Percentiles rank a stretch among this genome's conserved stretches.
Conservation (phyloP, 2,113 vertebrate genomes). For the Odontesthes bonariensis region DNA sequence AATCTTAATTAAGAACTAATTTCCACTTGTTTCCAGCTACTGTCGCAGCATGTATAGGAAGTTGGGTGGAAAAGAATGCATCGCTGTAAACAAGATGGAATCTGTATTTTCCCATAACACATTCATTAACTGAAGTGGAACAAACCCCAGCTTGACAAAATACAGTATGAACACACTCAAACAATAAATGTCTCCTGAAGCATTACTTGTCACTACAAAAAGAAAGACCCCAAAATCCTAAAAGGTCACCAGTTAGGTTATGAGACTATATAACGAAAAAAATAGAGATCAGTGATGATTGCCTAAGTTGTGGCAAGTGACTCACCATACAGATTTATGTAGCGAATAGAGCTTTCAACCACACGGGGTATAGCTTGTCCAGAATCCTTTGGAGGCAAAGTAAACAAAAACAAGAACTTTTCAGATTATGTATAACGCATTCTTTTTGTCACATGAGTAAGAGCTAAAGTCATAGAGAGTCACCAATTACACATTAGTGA, state of each 20-base stretch:
- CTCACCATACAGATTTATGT: constrained; percentile 98
- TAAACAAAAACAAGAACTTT: constrained; percentile 21
- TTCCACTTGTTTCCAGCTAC: constrained; percentile 6
- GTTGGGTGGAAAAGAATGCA: constrained; percentile 4
- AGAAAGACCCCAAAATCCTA: background rate
- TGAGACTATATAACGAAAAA: background rate
- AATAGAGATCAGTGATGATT: background rate
- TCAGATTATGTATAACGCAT: constrained; percentile 16
- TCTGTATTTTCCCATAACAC: constrained; percentile 43
- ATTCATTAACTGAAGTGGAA: constrained; percentile 36
- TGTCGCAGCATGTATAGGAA: background rate
- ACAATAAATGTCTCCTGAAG: constrained; percentile 12
- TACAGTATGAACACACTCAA: constrained; percentile 17
- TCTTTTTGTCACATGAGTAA: background rate
- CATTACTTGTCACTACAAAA: constrained; percentile 1
- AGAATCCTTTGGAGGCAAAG: constrained; percentile 87
- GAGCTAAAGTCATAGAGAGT: constrained; percentile 35
- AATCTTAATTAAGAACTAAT: constrained; percentile 7
- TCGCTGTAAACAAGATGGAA: constrained; percentile 46
- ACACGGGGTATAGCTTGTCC: constrained; percentile 96
- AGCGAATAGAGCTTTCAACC: constrained; percentile 98
- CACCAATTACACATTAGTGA: constrained; percentile 4
- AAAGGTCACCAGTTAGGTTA: background rate
- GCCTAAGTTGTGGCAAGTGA: background rate
- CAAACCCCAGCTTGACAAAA: constrained; percentile 22